Conservation (phyloP, 2,888 invertebrate species). For the Pocota personata region DNA sequence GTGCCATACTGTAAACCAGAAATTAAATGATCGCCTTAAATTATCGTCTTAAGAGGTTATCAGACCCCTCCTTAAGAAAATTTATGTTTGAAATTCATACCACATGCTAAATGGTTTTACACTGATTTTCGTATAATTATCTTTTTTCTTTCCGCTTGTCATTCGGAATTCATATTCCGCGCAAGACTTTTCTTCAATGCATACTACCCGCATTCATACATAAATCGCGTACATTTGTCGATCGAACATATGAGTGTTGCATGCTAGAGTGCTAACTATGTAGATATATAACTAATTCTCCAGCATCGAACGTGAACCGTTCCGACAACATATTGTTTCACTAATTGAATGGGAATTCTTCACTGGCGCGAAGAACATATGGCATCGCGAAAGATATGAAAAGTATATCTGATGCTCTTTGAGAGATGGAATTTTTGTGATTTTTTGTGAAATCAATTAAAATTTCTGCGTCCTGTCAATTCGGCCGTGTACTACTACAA, state of each 20-base stretch:
- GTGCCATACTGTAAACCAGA: too few relatives aligned
- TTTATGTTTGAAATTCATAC: not conserved
- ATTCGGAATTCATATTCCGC: not conserved
- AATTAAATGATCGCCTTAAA: too few relatives aligned
- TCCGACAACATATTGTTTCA: slow-evolving; percentile 67
- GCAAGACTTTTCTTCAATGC: slow-evolving; percentile 34
- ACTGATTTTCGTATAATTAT: not conserved
- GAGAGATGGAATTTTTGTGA: slow-evolving; percentile 20
- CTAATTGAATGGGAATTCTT: slow-evolving; percentile 72
- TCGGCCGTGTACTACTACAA: slow-evolving; percentile 1
- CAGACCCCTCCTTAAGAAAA: not conserved
- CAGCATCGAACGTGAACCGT: slow-evolving; percentile 63
- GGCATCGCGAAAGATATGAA: slow-evolving; percentile 25
- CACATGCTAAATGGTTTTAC: not conserved
- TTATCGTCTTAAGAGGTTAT: not conserved
- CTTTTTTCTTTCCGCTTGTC: not conserved
- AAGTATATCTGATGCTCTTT: slow-evolving; percentile 21
- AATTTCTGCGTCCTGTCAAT: slow-evolving; percentile 39
- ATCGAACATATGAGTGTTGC: slow-evolving; percentile 26
- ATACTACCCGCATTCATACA: slow-evolving; percentile 34
- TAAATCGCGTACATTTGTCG: slow-evolving; percentile 45
- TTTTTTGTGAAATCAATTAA: slow-evolving; percentile 51
- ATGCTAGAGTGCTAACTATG: slow-evolving; percentile 50
- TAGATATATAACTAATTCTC: slow-evolving; percentile 64
- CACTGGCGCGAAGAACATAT: slow-evolving; percentile 46